A percentile compares a stretch with the other conserved stretches of the same genome.
Evolutionary conservation across 2,888 invertebrate genomes (phyloP).

Genomic region (Drosophila imparisetae): DNA sequence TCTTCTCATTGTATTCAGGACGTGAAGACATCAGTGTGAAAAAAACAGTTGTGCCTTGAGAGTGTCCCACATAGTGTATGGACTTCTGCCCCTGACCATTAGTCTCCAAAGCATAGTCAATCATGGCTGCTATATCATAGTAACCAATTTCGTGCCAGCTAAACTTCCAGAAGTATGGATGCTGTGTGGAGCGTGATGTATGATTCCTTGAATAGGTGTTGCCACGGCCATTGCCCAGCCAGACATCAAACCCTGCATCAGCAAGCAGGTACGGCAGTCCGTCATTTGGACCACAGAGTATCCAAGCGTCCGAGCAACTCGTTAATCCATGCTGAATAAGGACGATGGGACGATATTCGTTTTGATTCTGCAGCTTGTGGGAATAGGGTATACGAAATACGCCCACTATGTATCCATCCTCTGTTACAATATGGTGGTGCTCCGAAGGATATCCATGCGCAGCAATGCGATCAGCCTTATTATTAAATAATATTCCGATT

Average conservation of each 20-base stretch:
- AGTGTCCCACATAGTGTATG: constrained; percentile 82
- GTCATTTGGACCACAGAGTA: constrained; percentile 70
- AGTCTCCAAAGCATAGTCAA: constrained; percentile 70
- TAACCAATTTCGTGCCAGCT: constrained; percentile 96
- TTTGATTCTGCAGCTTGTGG: constrained; percentile 62
- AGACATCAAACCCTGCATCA: constrained; percentile 82
- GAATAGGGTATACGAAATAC: constrained; percentile 79
- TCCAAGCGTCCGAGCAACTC: constrained; percentile 77
- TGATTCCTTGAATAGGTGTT: constrained; percentile 70
- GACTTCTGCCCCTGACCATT: constrained; percentile 65
- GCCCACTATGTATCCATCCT: constrained; percentile 77
- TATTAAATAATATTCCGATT: not conserved
- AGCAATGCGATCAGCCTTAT: constrained; percentile 81
- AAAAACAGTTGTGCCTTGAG: constrained; percentile 79
- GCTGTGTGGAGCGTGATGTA: constrained; percentile 41
- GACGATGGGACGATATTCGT: constrained; percentile 64
- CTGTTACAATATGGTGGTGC: constrained; percentile 85
- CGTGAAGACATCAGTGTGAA: constrained; percentile 70
- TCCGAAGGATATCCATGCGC: constrained; percentile 87
- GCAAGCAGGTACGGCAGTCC: constrained; percentile 73
- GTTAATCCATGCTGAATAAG: constrained; percentile 86
- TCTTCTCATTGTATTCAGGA: constrained; percentile 78
- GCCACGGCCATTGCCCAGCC: constrained; percentile 82
- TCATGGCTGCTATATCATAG: constrained; percentile 83
- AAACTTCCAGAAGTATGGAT: constrained; percentile 73